phyloP scores from a whole-genome alignment of 2,888 invertebrate species.

The Pristionchus fissidentatus region DNA sequence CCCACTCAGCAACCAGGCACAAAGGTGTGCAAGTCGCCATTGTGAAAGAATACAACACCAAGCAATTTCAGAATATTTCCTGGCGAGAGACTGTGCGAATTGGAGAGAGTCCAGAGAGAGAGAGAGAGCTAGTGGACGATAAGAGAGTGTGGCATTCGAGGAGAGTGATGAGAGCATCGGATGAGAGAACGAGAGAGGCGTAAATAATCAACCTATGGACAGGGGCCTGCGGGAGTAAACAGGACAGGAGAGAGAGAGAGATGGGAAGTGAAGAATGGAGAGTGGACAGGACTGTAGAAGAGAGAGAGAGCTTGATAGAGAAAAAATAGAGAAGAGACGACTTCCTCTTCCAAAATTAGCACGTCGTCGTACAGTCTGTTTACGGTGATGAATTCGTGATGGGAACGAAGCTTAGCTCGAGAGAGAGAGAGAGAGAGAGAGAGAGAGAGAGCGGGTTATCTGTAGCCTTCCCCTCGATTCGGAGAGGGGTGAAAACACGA shows the following conservation, averaged over 20 bases:
- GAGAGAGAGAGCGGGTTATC: too few relatives aligned
- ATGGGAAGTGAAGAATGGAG: constrained; percentile 17
- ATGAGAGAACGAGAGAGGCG: neutral
- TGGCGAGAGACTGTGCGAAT: neutral
- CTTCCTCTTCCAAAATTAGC: constrained; percentile 37
- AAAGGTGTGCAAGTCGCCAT: neutral
- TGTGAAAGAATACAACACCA: too few relatives aligned
- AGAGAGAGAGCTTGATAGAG: too few relatives aligned
- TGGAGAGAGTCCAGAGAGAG: neutral
- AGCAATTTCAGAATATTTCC: too few relatives aligned
- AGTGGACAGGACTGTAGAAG: neutral
- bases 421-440: too few relatives aligned
- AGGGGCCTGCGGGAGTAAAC: constrained; percentile 1
- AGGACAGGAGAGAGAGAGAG: too few relatives aligned
- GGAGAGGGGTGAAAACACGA: too few relatives aligned
- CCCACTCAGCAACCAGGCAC: neutral
- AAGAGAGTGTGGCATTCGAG: neutral
- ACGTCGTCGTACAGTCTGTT: constrained; percentile 31
- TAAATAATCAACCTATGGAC: constrained; percentile 32
- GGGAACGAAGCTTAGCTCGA: too few relatives aligned
- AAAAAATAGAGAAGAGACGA: too few relatives aligned
- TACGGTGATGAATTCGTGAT: constrained; percentile 33
- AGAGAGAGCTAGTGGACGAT: neutral
- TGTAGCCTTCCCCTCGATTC: too few relatives aligned
- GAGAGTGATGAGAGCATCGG: neutral